Conservation (phyloP, 2,113 vertebrate species). For the Peromyscus maniculatus region DNA sequence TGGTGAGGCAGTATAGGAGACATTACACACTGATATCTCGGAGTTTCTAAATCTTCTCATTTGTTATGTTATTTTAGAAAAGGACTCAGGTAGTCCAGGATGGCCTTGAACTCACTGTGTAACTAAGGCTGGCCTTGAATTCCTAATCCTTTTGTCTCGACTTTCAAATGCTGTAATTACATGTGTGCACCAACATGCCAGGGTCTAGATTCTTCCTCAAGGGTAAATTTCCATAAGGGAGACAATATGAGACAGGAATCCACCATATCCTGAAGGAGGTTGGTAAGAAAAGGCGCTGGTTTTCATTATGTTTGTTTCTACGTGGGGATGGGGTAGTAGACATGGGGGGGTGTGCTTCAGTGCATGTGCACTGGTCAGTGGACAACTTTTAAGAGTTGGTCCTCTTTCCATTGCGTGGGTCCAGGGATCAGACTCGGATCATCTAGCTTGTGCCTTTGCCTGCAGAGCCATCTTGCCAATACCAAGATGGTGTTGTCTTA, state of each 20-base stretch:
- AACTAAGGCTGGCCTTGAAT: background rate
- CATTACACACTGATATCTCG: background rate
- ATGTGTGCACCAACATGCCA: background rate
- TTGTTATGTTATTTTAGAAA: too few species aligned
- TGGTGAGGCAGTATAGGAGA: background rate
- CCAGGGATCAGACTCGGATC: background rate
- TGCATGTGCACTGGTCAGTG: too few species aligned
- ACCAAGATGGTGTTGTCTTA: background rate
- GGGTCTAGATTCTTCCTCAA: constrained; percentile 10
- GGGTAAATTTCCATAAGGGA: background rate
- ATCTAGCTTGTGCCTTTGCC: background rate
- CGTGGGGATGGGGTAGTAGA: background rate
- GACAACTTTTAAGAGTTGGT: background rate
- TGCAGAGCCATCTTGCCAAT: background rate
- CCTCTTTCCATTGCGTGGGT: background rate
- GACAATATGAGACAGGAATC: background rate
- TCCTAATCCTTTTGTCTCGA: background rate
- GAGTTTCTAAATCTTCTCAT: background rate
- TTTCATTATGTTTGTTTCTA: background rate
- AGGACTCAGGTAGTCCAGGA: background rate
- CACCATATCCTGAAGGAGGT: background rate
- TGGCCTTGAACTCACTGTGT: background rate
- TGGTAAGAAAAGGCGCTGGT: background rate
- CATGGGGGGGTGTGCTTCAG: too few species aligned
- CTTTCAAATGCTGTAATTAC: background rate